Evolutionary conservation across 35 echinoderm and acorn worm genomes (phyloP), one percentile per base, ranked within the genome.

Genomic region (Holothuria glaberrima): DNA sequence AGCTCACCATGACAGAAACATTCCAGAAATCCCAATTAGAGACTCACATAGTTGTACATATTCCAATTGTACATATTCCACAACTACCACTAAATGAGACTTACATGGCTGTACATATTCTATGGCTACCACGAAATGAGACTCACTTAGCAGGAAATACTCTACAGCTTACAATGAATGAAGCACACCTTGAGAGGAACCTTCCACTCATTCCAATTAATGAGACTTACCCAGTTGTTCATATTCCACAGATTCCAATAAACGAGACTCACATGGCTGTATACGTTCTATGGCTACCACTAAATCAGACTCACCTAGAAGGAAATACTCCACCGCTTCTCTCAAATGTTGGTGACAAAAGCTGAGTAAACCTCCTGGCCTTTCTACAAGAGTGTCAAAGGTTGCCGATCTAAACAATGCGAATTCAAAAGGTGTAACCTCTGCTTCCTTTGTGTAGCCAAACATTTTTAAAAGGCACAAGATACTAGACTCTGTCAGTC

Each of bases 321-420:
- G 84, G 44, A 82, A 91, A 90, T 91, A 86, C 9, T 95, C 74
- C 20, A 99, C 93, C 4, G 97, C 93, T 59, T 99, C 93, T 32
- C 93, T 88, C 10, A 99, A 71, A 72, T 99, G 91, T 50, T 99
- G 91, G 48, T 99, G 97, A 67, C 90, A 94, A 58, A 99, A 99
- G 5, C 71, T 91, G 30, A 99, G 67, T 10, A 99, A 77, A 21
- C 97, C 97, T 20, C 92, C 97, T 45, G 93, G 93, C 48, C 88
- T 90, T 48, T 99, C 97, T 20, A 95, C 88, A 12, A 99, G 80
- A 33, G 90, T 91, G 89, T 95, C 89, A 83, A 91, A 95, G 31
- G 97, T 92, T 25, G 93, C 97, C 13, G 94, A 91, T 58, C 97
- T 77, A 59, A 99, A 99, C 35, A 92, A 65, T 16, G 93, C 93